Evolutionary conservation across 2,888 invertebrate species (phyloP).

Genomic region (Leptinotarsa haldemani): DNA sequence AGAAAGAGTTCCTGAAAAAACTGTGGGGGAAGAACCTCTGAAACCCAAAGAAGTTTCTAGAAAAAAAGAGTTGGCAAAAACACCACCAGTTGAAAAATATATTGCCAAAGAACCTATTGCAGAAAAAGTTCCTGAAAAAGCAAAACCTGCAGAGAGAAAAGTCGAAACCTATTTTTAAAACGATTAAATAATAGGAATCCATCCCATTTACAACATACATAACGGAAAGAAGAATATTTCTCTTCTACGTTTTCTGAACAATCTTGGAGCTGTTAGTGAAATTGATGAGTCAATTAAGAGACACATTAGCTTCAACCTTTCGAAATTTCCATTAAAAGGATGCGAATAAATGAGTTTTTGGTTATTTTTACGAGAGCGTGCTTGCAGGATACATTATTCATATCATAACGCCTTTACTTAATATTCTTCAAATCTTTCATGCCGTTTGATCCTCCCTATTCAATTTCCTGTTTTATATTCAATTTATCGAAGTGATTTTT

Average conservation of each 20-base stretch:
- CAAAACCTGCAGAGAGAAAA: too few relatives aligned
- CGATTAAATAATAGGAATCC: too few relatives aligned
- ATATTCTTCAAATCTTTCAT: neutral
- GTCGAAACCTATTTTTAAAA: too few relatives aligned
- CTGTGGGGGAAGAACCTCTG: neutral
- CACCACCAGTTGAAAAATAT: too few relatives aligned
- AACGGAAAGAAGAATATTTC: slow-evolving; percentile 7
- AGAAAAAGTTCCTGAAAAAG: neutral
- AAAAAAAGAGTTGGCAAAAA: too few relatives aligned
- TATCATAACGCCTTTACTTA: neutral
- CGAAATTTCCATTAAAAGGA: slow-evolving; percentile 17
- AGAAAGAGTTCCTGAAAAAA: neutral
- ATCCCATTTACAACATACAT: too few relatives aligned
- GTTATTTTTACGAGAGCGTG: too few relatives aligned
- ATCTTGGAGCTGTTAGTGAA: slow-evolving; percentile 11
- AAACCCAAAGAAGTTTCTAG: too few relatives aligned
- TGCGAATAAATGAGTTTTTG: slow-evolving; percentile 8
- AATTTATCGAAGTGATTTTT: slow-evolving; percentile 1
- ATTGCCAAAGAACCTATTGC: neutral
- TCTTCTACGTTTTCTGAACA: slow-evolving; percentile 8
- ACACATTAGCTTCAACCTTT: slow-evolving; percentile 15
- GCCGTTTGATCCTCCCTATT: neutral
- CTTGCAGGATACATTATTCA: neutral
- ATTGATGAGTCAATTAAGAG: slow-evolving; percentile 25
- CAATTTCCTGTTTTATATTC: slow-evolving; percentile 4